Percentiles rank a stretch among this genome's conserved stretches.
These are phyloP conservation scores for Meandrina meandrites DNA, from an alignment of 92 coral and sea anemone genomes.

Conservation along the genomic window DNA sequence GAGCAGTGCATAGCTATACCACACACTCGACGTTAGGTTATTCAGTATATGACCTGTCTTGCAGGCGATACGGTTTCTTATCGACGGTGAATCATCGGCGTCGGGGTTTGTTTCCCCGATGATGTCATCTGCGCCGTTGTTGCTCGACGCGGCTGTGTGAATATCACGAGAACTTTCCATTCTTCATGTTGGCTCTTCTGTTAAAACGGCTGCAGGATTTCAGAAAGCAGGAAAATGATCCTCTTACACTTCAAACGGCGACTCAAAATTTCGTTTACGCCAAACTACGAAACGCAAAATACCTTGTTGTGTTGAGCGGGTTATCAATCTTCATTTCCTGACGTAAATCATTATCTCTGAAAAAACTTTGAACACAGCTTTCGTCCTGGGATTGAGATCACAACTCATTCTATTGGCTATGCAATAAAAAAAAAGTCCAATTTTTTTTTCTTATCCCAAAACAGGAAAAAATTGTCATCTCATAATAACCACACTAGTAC, in stretches of 20 bases:
- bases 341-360: not conserved
- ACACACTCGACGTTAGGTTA: slow-evolving; percentile 54
- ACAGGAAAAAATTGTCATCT: not conserved
- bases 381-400: not conserved
- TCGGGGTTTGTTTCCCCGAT: slow-evolving; percentile 12
- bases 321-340: slow-evolving; percentile 7
- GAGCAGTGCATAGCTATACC: slow-evolving; percentile 61
- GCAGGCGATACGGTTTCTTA: slow-evolving; percentile 43
- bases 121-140: slow-evolving; percentile 34
- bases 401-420: too few species aligned
- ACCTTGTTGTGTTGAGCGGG: not conserved
- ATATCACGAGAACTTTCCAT: slow-evolving; percentile 42
- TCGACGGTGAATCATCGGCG: slow-evolving; percentile 24
- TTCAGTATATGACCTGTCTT: slow-evolving; percentile 47
- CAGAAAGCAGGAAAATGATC: not conserved
- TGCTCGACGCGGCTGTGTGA: slow-evolving; percentile 32
- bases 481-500: not conserved
- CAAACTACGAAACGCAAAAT: not conserved
- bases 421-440: not conserved
- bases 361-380: not conserved
- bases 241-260: not conserved
- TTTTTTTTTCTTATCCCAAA: not conserved
- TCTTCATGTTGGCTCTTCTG: slow-evolving; percentile 9
- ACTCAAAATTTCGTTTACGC: not conserved
- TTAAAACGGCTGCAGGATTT: not conserved